These are phyloP conservation scores for Alaudala cheleensis DNA, from an alignment of 2,113 vertebrate genomes.

Conservation along the genomic window DNA sequence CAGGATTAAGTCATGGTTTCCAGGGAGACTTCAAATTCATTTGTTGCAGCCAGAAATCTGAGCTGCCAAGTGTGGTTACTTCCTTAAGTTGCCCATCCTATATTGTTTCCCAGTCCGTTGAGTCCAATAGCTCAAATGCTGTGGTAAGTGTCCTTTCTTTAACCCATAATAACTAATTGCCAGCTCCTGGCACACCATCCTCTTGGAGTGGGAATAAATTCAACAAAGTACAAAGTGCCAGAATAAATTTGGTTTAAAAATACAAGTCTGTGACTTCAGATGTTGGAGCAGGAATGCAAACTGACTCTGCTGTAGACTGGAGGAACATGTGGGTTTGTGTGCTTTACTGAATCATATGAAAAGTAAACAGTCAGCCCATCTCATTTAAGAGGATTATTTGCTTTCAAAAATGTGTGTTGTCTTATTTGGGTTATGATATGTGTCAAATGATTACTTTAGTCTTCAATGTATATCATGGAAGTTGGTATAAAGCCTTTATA, in stretches of 20 bases:
- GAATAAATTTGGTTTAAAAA: constrained; percentile 53
- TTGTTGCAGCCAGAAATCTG: constrained; percentile 6
- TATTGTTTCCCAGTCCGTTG: not conserved
- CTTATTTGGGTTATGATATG: not conserved
- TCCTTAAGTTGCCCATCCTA: constrained; percentile 20
- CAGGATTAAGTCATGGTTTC: constrained; percentile 67
- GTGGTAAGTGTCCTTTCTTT: constrained; percentile 2
- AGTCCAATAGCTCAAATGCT: not conserved
- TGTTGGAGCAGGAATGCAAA: constrained; percentile 4
- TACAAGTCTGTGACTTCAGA: constrained; percentile 39
- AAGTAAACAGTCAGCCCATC: constrained; percentile 6
- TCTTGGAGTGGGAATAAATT: constrained; percentile 43
- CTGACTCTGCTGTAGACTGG: constrained; percentile 39
- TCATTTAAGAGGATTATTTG: not conserved
- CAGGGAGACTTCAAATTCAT: constrained; percentile 27
- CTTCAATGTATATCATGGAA: not conserved
- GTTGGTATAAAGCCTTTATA: not conserved
- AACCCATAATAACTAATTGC: not conserved
- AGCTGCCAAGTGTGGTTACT: constrained; percentile 25
- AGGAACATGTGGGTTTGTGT: constrained; percentile 41
- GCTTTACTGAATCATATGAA: constrained; percentile 41
- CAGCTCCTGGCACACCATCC: constrained; percentile 16
- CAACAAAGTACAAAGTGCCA: constrained; percentile 39
- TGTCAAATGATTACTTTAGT: not conserved
- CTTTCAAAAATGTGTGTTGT: not conserved